Evolutionary conservation across 2,113 vertebrate genomes (phyloP).

Genomic region (Perca schrenkii): DNA sequence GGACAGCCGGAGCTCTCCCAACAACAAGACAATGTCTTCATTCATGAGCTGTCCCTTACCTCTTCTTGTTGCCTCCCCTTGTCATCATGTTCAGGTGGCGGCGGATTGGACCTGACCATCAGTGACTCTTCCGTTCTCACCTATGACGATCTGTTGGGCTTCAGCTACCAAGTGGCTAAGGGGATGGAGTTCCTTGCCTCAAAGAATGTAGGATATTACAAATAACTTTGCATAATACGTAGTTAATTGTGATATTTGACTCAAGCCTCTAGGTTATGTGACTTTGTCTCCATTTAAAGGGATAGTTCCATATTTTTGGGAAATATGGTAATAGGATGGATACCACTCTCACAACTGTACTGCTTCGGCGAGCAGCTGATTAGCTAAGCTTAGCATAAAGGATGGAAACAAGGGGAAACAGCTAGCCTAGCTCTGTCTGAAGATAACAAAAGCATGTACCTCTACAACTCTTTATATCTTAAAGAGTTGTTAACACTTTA

Average conservation of each 20-base stretch:
- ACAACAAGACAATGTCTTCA: constrained; percentile 20
- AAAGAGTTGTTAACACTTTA: no score
- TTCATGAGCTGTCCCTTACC: constrained; percentile 22
- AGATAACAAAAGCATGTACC: neutral
- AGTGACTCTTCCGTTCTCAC: constrained; percentile 92
- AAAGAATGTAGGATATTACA: constrained; percentile 89
- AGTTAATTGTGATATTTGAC: neutral
- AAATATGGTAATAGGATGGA: no score
- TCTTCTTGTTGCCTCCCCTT: constrained; percentile 16
- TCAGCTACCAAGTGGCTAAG: constrained; percentile 98
- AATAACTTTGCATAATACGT: neutral
- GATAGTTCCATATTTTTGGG: neutral
- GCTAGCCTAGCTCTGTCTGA: neutral
- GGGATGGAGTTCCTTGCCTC: constrained; percentile 99
- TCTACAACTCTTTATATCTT: no score
- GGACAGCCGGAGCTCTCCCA: constrained; percentile 34
- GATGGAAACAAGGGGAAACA: neutral
- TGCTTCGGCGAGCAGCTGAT: neutral
- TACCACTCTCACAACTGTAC: no score
- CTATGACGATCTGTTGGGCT: constrained; percentile 93
- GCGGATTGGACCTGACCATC: constrained; percentile 88
- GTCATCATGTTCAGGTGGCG: constrained; percentile 81
- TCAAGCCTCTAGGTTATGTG: neutral
- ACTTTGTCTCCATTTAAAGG: neutral
- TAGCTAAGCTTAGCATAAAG: neutral